Conservation (phyloP, 2,113 vertebrate species). For the Ctenomys sociabilis region DNA sequence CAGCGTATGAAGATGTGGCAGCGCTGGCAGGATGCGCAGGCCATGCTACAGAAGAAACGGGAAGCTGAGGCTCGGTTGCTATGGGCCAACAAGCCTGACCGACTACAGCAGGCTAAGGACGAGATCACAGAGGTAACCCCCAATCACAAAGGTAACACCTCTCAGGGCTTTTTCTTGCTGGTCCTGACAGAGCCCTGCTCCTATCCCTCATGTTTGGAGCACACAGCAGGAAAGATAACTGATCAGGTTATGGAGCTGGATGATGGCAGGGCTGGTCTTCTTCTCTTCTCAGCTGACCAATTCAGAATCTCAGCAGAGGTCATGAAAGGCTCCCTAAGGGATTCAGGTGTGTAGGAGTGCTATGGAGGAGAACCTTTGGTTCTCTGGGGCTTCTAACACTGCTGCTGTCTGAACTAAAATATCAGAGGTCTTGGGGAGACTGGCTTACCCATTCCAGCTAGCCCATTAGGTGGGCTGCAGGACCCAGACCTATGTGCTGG, state of each 20-base stretch:
- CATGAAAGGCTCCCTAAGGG: neutral
- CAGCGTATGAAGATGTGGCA: conserved; percentile 99
- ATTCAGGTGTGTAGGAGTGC: neutral
- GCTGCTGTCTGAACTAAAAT: neutral
- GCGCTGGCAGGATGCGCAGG: conserved; percentile 97
- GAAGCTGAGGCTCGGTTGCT: conserved; percentile 95
- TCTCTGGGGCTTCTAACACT: neutral
- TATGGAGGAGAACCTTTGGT: neutral
- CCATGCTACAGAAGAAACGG: conserved; percentile 95
- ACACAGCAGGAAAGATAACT: neutral
- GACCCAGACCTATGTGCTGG: neutral
- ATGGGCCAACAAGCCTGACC: conserved; percentile 98
- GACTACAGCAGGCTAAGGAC: conserved; percentile 97
- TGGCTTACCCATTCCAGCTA: neutral
- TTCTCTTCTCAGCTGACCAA: neutral
- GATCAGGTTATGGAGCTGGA: neutral
- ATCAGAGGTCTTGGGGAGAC: neutral
- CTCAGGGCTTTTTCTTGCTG: neutral
- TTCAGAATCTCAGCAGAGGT: neutral
- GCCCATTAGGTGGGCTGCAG: neutral
- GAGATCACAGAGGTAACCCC: conserved; percentile 94
- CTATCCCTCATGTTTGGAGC: neutral
- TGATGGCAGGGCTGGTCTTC: neutral
- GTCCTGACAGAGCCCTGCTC: neutral
- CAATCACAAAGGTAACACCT: neutral